Conservation (phyloP, 1,140 invertebrate species). For the Zaprionus davidi region DNA sequence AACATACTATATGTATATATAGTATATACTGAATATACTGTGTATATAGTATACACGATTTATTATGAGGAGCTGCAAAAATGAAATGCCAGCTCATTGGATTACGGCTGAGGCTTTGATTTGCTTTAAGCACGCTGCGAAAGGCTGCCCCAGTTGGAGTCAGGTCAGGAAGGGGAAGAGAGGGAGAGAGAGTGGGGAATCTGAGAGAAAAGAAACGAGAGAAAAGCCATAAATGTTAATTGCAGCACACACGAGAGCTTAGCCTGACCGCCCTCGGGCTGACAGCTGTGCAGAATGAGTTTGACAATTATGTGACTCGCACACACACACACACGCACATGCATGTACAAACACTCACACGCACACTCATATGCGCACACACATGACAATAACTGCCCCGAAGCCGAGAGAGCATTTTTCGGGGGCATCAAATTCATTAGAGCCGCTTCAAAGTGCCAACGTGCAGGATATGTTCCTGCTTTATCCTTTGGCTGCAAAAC, state of each 20-base stretch:
- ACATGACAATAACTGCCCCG: constrained; percentile 54
- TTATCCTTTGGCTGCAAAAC: constrained; percentile 2
- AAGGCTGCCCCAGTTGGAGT: not conserved
- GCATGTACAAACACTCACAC: constrained; percentile 8
- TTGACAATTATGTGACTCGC: constrained; percentile 69
- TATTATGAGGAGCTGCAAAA: constrained; percentile 57
- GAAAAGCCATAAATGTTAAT: constrained; percentile 81
- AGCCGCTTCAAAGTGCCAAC: constrained; percentile 59
- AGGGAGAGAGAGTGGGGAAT: not conserved
- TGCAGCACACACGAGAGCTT: constrained; percentile 50
- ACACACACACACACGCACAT: constrained; percentile 15
- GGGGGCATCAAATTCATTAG: constrained; percentile 77
- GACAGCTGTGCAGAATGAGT: constrained; percentile 62
- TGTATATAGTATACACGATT: constrained; percentile 45
- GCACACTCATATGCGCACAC: constrained; percentile 14
- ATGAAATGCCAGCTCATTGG: constrained; percentile 72
- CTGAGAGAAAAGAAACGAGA: constrained; percentile 2
- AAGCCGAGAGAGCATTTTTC: constrained; percentile 62
- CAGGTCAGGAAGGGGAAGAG: not conserved
- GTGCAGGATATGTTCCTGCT: constrained; percentile 38
- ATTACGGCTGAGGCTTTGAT: constrained; percentile 72
- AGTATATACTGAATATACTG: constrained; percentile 34
- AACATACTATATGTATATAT: constrained; percentile 16
- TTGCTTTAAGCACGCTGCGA: constrained; percentile 48
- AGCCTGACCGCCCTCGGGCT: constrained; percentile 31